These are phyloP conservation scores for Orchesellides sinensis DNA, from an alignment of 2,888 invertebrate genomes.

Conservation along the genomic window DNA sequence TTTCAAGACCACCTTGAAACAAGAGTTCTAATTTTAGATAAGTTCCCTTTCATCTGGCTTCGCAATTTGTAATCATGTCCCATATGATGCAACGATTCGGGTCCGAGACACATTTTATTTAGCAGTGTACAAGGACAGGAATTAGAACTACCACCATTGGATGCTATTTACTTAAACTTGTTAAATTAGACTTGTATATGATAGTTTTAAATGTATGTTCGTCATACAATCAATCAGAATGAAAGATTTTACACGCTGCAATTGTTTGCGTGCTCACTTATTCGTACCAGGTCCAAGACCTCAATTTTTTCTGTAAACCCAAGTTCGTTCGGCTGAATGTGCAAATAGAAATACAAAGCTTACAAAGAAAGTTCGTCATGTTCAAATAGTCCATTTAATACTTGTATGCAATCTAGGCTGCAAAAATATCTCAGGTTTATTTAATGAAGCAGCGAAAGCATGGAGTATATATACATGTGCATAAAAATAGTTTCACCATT, in stretches of 20 bases:
- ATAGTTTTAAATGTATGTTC: no score
- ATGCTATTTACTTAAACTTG: no score
- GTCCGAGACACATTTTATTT: background rate
- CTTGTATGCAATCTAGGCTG: no score
- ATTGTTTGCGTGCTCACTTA: background rate
- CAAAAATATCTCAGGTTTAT: no score
- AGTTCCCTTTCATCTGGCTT: slow-evolving; percentile 42
- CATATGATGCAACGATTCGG: slow-evolving; percentile 19
- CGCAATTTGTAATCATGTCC: background rate
- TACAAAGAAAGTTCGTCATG: no score
- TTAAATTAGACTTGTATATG: no score
- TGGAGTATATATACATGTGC: no score
- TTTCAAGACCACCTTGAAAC: slow-evolving; percentile 6
- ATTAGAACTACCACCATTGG: background rate
- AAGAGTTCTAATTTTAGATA: slow-evolving; percentile 49
- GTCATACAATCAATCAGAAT: slow-evolving; percentile 40
- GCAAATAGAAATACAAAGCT: no score
- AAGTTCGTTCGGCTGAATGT: no score
- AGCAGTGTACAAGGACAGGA: background rate
- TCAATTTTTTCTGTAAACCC: slow-evolving; percentile 52
- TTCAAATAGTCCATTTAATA: no score
- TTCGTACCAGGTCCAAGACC: slow-evolving; percentile 58
- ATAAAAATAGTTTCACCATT: no score
- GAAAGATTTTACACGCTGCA: background rate
- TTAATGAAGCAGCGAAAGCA: no score